Evolutionary conservation across 2,797 vertebrate species (phyloP), one percentile per base, ranked within the genome.

Genomic region (Chiroxiphia lanceolata): DNA sequence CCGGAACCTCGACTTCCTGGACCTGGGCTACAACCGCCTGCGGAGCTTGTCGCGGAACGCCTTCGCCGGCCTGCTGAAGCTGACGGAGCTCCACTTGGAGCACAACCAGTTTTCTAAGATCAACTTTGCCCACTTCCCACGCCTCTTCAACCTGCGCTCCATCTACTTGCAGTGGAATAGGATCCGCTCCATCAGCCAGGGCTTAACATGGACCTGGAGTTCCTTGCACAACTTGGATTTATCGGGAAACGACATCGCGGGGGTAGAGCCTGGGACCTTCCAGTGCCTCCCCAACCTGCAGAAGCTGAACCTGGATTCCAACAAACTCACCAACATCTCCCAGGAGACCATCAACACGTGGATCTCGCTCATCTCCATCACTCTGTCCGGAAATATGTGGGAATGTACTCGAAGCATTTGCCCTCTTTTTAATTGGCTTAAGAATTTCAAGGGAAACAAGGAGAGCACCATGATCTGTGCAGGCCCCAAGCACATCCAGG

Each of bases 81-180:
- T 99, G 72, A 98, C 98, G 0, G 99, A 99, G 97, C 98, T 99
- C 74, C 99, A 99, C 87, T 87, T 99, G 98, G 99, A 99, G 96
- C 99, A 99, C 97, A 99, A 99, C 96, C 99, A 99, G 97, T 99
- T 99, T 96, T 99, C 99, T 44, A 99, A 99, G 98, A 98, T 99
- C 95, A 99, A 99, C 87, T 99, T 99, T 78, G 99, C 99, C 79
- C 99, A 99, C 97, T 99, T 99, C 83, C 99, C 99, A 7, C 98
- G 99, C 34, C 98, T 99, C 97, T 98, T 98, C 94, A 99, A 99
- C 97, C 98, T 99, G 51, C 98, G 99, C 81, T 99, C 99, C 0
- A 99, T 99, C 64, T 99, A 99, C 74, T 90, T 99, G 96, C 99
- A 99, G 53, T 99, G 99, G 99, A 99, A 99, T 97, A 98, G 99